Percentiles rank a stretch among this genome's conserved stretches.
These are phyloP conservation scores for Aphodius sticticus DNA, from an alignment of 2,888 invertebrate species.

Conservation along the genomic window DNA sequence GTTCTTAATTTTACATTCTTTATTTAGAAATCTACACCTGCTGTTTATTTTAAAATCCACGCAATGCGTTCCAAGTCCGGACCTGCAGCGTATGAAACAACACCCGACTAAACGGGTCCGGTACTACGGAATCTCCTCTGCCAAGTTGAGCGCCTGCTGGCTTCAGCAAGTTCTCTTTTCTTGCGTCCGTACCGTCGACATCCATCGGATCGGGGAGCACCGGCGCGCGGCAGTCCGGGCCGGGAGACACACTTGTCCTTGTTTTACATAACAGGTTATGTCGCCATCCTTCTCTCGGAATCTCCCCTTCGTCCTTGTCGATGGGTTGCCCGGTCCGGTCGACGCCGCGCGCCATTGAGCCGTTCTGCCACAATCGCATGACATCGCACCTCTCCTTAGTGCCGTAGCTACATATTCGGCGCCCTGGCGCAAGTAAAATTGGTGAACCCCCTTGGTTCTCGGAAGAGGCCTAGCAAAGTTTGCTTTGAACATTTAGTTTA, in stretches of 20 bases:
- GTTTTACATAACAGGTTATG: slow-evolving; percentile 57
- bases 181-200: slow-evolving; percentile 31
- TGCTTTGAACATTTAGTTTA: too few relatives aligned
- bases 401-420: too few relatives aligned
- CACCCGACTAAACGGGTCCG: slow-evolving; percentile 9
- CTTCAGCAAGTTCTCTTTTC: slow-evolving; percentile 16
- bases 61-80: neutral
- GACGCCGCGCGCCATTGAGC: slow-evolving; percentile 19
- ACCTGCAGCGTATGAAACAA: slow-evolving; percentile 16
- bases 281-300: slow-evolving; percentile 52
- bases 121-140: slow-evolving; percentile 39
- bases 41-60: too few relatives aligned
- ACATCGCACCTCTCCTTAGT: neutral
- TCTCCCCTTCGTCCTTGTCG: slow-evolving; percentile 56
- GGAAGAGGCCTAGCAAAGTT: too few relatives aligned
- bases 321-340: slow-evolving; percentile 26
- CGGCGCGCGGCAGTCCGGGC: slow-evolving; percentile 30
- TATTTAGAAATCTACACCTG: too few relatives aligned
- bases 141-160: slow-evolving; percentile 11
- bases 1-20: too few relatives aligned
- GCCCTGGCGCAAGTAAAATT: too few relatives aligned
- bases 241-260: slow-evolving; percentile 49
- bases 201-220: slow-evolving; percentile 35
- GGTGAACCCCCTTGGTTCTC: neutral
- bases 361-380: slow-evolving; percentile 12